Conservation (phyloP, 2,113 vertebrate species). For the Puma concolor region DNA sequence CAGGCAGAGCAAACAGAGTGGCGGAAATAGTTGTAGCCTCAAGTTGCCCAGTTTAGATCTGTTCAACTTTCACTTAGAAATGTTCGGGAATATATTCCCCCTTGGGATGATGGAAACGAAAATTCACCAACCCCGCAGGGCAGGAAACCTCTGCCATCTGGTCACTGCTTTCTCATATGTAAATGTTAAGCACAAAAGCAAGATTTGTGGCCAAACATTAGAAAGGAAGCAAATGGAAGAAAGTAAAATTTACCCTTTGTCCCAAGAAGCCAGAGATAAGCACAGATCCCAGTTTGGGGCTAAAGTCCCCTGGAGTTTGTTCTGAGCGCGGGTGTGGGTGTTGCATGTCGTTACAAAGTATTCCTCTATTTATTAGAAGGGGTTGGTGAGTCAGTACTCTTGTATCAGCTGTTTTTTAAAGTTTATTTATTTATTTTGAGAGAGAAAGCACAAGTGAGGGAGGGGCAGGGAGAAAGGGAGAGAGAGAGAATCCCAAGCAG, state of each 20-base stretch:
- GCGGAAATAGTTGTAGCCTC: not conserved
- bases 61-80: not conserved
- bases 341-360: not conserved
- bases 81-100: no score
- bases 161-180: not conserved
- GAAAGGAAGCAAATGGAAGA: not conserved
- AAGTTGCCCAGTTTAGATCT: fast-evolving
- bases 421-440: no score
- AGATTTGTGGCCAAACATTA: not conserved
- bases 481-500: no score
- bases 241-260: not conserved
- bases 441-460: no score
- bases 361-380: not conserved
- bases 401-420: not conserved
- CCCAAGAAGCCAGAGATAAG: not conserved
- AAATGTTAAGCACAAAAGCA: not conserved
- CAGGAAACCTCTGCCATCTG: not conserved
- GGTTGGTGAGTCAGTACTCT: not conserved
- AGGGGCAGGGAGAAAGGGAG: no score
- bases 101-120: fast-evolving
- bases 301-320: not conserved
- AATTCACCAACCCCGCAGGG: not conserved
- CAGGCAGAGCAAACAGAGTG: not conserved
- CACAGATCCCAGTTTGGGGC: not conserved
- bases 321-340: not conserved